Base-by-base conservation (phyloP, 2,797 vertebrate genomes). In the Synaphobranchus kaupii region DNA sequence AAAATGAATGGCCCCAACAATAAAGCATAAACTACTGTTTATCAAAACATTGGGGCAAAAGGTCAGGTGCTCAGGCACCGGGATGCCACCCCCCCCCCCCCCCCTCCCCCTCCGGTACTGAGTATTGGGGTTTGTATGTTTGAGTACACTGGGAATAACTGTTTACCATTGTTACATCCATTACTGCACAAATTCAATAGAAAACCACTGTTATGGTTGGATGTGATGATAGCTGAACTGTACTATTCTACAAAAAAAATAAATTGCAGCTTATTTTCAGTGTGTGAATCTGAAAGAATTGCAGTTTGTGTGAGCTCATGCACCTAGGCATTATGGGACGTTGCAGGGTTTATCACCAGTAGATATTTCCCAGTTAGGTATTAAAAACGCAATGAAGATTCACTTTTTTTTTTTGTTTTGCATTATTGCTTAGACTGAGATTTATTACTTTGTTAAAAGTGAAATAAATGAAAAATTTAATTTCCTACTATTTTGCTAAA, bases 371-470 rank as follows among this genome's bases (percentile, higher is more conserved):
- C 47, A 50, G 25, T 81, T 81, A n/a, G 44, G 4, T 48, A 6
- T 50, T 48, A 17, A 81, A 48, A 81, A 7, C 7, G 9, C 9
- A 48, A n/a, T 3, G 5, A 20, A 50, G 39, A 8, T 48, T 47
- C 22, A 22, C 2, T 9, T 50, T 81, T 25, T 39, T 25, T 50
- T 81, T 1, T 48, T 48, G 15, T 8, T 31, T 34, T 83, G 1
- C 2, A 17, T 56, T 56, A 28, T 54, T 25, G 12, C 15, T 56
- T 28, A 12, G 76, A 80, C 1, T 76, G 60, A 25, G 1, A 7
- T 34, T 54, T 83, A 28, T 83, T 83, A 83, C n/a, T 20, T 54
- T 83, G 48, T 83, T 31, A 83, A 34, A 83, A 31, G 15, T 81
- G 25, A 56, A 82, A 52, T n/a, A 0, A 20, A 54, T 83, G 13